Evolutionary conservation across 2,888 invertebrate genomes (phyloP), one percentile per base, ranked within the genome.

Genomic region (Oscheius sp.): DNA sequence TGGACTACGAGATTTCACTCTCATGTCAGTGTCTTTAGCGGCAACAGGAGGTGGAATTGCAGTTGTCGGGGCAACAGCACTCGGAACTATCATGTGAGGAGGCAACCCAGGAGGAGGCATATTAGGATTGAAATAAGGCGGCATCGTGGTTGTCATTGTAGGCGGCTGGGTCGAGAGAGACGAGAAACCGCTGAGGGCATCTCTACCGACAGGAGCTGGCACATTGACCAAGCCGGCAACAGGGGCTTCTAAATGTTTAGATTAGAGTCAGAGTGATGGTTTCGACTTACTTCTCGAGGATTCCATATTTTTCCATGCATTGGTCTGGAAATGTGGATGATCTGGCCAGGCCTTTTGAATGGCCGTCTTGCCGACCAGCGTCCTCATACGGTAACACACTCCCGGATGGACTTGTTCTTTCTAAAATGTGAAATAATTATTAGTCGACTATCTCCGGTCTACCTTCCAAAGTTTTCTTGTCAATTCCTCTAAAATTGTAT

Each of bases 301-400:
- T 9, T 35, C 35, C 35, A 35, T 35, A 9, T 3, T 9, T 35
- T 35, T 35, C 35, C 35, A 35, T 3, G 35, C 35, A 35, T 35
- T 35, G 35, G 5, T 35, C 35, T 35, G 35, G 35, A 35, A 35
- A 9, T 35, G 35, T 3, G 35, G 35, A 23, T 55, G 41, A 13
- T 69, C 69, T 3, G 69, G 69, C 53, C 69, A 69, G 21, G 35
- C 13, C 13, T 55, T n/a, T 2, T n/a, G 7, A 16, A 69, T 55
- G 16, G 56, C 55, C n/a, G 55, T 41, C 7, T 25, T 52, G 9
- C 55, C 25, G 21, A 69, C 13, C 16, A 55, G 16, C 13, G 69
- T 35, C 12, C 41, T 25, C 56, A 69, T 53, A 23, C 69, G 69
- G 43, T 23, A 43, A 27, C 21, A n/a, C 25, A 18, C 18, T 35